phyloP scores from a whole-genome alignment of 2,888 invertebrate species.

The Rugalucina vietnamica region DNA sequence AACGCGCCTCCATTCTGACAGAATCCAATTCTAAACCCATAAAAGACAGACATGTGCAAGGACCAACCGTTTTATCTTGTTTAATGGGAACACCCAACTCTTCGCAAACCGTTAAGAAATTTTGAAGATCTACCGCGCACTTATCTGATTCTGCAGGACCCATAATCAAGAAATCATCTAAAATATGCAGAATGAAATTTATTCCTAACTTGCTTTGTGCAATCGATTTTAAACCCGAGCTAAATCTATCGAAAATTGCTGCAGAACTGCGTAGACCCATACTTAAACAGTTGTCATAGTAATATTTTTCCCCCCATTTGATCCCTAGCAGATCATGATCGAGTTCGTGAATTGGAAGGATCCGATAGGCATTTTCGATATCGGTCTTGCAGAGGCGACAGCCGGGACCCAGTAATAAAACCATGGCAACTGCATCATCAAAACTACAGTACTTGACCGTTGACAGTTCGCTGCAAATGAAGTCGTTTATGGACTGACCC shows the following conservation, averaged over 20 bases:
- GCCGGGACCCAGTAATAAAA: slow-evolving; percentile 17
- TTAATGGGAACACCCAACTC: slow-evolving; percentile 40
- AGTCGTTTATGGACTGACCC: slow-evolving; percentile 34
- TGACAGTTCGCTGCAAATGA: slow-evolving; percentile 12
- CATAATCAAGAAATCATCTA: slow-evolving; percentile 37
- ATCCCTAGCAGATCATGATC: slow-evolving; percentile 46
- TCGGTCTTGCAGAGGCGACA: slow-evolving; percentile 35
- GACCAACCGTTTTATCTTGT: slow-evolving; percentile 24
- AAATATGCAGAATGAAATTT: slow-evolving; percentile 22
- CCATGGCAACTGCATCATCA: slow-evolving; percentile 29
- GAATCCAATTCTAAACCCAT: slow-evolving; percentile 40
- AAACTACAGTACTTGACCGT: slow-evolving; percentile 5
- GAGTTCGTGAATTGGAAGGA: slow-evolving; percentile 36
- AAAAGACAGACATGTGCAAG: slow-evolving; percentile 10
- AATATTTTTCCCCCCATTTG: slow-evolving; percentile 25
- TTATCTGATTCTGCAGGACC: background rate
- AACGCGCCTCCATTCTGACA: slow-evolving; percentile 21
- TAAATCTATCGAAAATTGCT: slow-evolving; percentile 45
- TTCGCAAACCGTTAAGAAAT: slow-evolving; percentile 14
- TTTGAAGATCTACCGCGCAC: slow-evolving; percentile 5
- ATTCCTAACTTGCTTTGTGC: slow-evolving; percentile 5
- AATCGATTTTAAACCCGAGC: slow-evolving; percentile 30
- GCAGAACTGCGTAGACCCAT: slow-evolving; percentile 31
- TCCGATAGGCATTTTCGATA: slow-evolving; percentile 31
- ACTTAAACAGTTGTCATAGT: slow-evolving; percentile 41